These are phyloP conservation scores for Adelphocoris suturalis DNA, from an alignment of 2,888 invertebrate genomes.

Conservation along the genomic window DNA sequence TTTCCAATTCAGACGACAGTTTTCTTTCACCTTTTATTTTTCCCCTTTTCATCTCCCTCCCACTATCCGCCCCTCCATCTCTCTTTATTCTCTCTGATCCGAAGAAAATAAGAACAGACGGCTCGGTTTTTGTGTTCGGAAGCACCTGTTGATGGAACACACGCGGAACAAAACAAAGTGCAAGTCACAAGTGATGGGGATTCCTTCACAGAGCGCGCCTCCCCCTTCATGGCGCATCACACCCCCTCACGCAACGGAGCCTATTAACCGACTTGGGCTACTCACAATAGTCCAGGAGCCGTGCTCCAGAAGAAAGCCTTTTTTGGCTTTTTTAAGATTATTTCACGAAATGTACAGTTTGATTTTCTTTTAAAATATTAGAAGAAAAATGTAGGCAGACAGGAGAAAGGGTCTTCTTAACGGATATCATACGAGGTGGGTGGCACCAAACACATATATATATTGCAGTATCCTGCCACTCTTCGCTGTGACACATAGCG, in stretches of 20 bases:
- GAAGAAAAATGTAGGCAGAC: background rate
- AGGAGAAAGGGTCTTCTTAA: background rate
- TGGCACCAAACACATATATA: too few species aligned
- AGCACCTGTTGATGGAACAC: constrained; percentile 70
- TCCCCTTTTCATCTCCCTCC: background rate
- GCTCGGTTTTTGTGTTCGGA: constrained; percentile 48
- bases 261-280: constrained; percentile 38
- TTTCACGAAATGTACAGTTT: constrained; percentile 40
- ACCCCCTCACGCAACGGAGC: constrained; percentile 40
- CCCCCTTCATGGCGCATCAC: background rate
- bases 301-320: constrained; percentile 15
- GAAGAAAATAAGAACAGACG: constrained; percentile 41
- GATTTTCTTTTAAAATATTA: background rate
- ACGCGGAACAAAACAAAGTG: constrained; percentile 64
- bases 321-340: background rate
- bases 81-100: constrained; percentile 49
- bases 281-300: constrained; percentile 22
- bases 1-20: background rate
- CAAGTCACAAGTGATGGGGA: constrained; percentile 62
- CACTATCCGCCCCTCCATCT: background rate
- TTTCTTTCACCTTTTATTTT: constrained; percentile 28
- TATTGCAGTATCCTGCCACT: too few species aligned
- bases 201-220: constrained; percentile 58
- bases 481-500: too few species aligned
- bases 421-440: background rate